Evolutionary conservation across 2,888 invertebrate species (phyloP), one percentile per base, ranked within the genome.

Genomic region (Drosophila longiperda): DNA sequence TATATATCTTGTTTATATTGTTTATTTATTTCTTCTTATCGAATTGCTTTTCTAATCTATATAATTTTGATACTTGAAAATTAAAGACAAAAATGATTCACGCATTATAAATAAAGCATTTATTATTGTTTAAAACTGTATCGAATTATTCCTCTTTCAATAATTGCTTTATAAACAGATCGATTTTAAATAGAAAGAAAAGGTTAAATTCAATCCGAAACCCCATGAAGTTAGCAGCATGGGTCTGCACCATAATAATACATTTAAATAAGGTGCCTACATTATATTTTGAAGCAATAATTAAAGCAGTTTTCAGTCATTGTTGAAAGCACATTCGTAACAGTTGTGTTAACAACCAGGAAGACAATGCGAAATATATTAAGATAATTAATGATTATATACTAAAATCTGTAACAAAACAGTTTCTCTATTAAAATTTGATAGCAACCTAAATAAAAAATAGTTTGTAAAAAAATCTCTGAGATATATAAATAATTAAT

Each of bases 361-460:
- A 68, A 59, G 20, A 48, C 52, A 64, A 58, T n/a, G 36, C 26
- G 17, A 20, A 67, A 38, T 26, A 29, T 42, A 58, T 33, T 52
- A n/a, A n/a, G 36, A 38, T 50, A 52, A 45, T 34, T 12, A 49
- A 54, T 64, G 32, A 23, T 5, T 48, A 48, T 52, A 36, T 17
- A 32, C 2, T 12, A 7, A 48, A 38, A 45, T 23, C 32, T 38
- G 33, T 45, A 53, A 36, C 11, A 33, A 33, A 49, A 58, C 17
- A 48, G 48, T 63, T 34, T 15, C 33, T 8, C 48, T 60, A 60
- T 42, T 60, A 12, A 50, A n/a, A 33, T 11, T 38, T 45, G 38
- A 34, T 32, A 64, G 23, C 32, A 48, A 38, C 17, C 17, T 2
- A 17, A 26, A 17, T 38, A 15, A 29, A 2, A 42, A 42, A 33